Conservation (phyloP, 2,797 vertebrate genomes). For the Aulostomus chinensis region DNA sequence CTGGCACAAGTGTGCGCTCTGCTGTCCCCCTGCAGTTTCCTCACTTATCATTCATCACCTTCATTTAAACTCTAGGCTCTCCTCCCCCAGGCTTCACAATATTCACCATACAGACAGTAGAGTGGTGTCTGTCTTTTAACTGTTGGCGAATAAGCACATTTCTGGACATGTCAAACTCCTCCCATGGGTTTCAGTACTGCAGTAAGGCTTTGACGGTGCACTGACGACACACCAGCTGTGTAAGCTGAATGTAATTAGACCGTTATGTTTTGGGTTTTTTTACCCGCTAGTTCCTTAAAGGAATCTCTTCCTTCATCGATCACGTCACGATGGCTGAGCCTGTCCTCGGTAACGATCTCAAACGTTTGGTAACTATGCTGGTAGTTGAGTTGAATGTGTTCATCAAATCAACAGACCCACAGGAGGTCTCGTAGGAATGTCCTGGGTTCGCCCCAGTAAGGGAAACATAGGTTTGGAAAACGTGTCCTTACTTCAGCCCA, state of each 20-base stretch:
- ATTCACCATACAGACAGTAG: background rate
- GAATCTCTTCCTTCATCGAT: conserved; percentile 22
- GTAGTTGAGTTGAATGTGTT: conserved; percentile 63
- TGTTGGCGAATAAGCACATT: too few relatives aligned
- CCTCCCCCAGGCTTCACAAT: too few relatives aligned
- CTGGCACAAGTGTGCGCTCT: too few relatives aligned
- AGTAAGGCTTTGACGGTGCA: conserved; percentile 33
- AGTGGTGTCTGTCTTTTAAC: too few relatives aligned
- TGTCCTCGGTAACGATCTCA: too few relatives aligned
- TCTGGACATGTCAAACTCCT: background rate
- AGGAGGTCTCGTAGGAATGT: conserved; percentile 47
- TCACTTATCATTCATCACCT: too few relatives aligned
- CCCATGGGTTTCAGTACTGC: conserved; percentile 13
- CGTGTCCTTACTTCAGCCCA: conserved; percentile 63
- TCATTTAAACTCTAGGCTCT: too few relatives aligned
- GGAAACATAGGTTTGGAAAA: conserved; percentile 49
- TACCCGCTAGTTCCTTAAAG: conserved; percentile 34
- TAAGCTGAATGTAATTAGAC: conserved; percentile 63
- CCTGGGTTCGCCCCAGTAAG: conserved; percentile 41
- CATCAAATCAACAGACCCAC: conserved; percentile 36
- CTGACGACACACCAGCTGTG: conserved; percentile 54
- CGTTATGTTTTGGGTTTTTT: conserved; percentile 8
- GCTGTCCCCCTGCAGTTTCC: too few relatives aligned
- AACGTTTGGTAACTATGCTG: conserved; percentile 45
- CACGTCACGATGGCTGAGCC: conserved; percentile 11